A percentile compares a stretch with the other conserved stretches of the same genome.
phyloP scores from a whole-genome alignment of 2,888 invertebrate genomes.

The Drosophila colorata region DNA sequence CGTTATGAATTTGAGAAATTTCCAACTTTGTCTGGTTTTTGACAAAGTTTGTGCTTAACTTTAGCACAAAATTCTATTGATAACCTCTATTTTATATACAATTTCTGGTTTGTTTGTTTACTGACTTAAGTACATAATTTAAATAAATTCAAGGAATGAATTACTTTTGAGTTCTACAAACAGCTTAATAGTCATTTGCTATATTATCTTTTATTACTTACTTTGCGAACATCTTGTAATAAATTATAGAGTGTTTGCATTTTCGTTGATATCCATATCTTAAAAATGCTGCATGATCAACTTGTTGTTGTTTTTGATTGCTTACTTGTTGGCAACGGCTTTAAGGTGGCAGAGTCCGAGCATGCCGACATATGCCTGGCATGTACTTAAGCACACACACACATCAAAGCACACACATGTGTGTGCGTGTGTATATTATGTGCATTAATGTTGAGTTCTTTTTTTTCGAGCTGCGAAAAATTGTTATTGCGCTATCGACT shows the following conservation, averaged over 20 bases:
- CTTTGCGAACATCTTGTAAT: no score
- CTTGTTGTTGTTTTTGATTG: conserved; percentile 18
- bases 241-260: background rate
- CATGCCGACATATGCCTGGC: conserved; percentile 10
- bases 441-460: conserved; percentile 38
- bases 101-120: no score
- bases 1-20: no score
- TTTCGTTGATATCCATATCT: background rate
- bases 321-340: conserved; percentile 34
- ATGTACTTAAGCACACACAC: conserved; percentile 8
- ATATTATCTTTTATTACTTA: no score
- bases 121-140: no score
- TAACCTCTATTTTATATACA: no score
- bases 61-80: no score
- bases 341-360: conserved; percentile 34
- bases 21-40: no score
- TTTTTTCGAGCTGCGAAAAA: conserved; percentile 60
- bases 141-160: no score
- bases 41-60: no score
- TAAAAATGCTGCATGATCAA: background rate
- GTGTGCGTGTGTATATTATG: conserved; percentile 10
- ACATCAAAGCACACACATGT: background rate
- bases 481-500: conserved; percentile 67
- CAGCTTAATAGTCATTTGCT: no score
- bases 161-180: no score